These are phyloP conservation scores for Neopipo cinnamomea DNA, from an alignment of 2,113 vertebrate species.

Conservation along the genomic window DNA sequence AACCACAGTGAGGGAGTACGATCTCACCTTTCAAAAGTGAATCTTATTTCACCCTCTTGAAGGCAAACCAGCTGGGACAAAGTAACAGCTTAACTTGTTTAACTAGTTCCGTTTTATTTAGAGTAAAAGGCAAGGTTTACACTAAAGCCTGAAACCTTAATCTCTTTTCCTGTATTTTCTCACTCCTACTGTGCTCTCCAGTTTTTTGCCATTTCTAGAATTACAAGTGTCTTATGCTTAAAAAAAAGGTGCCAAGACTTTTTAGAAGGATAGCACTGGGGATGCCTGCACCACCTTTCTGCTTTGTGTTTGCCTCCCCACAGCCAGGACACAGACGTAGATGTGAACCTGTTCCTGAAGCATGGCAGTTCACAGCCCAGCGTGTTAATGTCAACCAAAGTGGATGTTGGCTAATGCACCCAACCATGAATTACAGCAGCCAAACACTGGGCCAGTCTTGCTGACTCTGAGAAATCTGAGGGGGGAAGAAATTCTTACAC, in stretches of 20 bases:
- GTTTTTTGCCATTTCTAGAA: background rate
- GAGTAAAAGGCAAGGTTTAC: background rate
- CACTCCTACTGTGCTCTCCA: background rate
- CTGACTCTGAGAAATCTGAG: constrained; percentile 23
- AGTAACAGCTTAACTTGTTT: background rate
- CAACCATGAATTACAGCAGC: accelerated
- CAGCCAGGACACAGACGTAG: background rate
- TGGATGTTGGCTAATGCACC: background rate
- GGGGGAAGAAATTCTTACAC: background rate
- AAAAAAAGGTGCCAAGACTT: background rate
- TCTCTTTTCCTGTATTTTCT: background rate
- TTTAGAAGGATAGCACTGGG: background rate
- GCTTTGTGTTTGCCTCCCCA: background rate
- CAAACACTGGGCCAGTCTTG: background rate
- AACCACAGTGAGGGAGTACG: background rate
- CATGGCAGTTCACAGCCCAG: background rate
- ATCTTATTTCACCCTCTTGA: background rate
- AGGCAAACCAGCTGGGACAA: background rate
- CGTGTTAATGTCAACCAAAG: background rate
- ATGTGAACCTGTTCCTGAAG: background rate
- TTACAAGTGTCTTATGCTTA: background rate
- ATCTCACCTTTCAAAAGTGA: background rate
- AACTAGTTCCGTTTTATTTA: background rate
- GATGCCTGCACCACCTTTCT: background rate
- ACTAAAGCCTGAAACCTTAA: background rate